phyloP scores from a whole-genome alignment of 23 tunicate genomes.

The Ciona savignyi region DNA sequence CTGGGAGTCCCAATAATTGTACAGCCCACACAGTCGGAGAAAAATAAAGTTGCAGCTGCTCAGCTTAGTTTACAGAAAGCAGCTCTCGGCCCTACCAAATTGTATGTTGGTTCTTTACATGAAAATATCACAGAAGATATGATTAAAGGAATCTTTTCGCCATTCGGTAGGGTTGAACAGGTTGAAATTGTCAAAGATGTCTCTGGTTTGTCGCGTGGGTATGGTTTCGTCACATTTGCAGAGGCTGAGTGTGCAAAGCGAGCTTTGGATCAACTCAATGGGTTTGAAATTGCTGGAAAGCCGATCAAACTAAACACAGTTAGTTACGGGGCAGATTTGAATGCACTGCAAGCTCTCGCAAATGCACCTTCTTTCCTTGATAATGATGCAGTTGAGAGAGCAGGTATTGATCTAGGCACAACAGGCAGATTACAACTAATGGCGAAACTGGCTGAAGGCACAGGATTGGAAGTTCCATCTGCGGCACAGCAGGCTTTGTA shows the following conservation, averaged over 20 bases:
- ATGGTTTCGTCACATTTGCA: slow-evolving; percentile 81
- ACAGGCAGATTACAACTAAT: slow-evolving; percentile 87
- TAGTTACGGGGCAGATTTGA: slow-evolving; percentile 27
- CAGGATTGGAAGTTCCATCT: slow-evolving; percentile 77
- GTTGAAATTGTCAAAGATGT: slow-evolving; percentile 89
- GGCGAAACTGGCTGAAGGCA: slow-evolving; percentile 95
- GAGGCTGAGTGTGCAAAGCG: slow-evolving; percentile 81
- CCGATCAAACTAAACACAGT: slow-evolving; percentile 67
- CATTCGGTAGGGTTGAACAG: slow-evolving; percentile 86
- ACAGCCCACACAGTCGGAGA: slow-evolving; percentile 94
- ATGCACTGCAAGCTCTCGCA: slow-evolving; percentile 36
- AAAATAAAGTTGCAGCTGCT: slow-evolving; percentile 80
- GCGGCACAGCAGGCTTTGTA: slow-evolving; percentile 75
- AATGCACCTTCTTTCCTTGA: slow-evolving; percentile 82
- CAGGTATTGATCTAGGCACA: slow-evolving; percentile 89
- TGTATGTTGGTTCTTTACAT: slow-evolving; percentile 75
- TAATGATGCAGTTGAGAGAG: slow-evolving; percentile 85
- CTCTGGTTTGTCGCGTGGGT: slow-evolving; percentile 66
- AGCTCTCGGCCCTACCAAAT: slow-evolving; percentile 64
- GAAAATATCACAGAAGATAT: slow-evolving; percentile 95
- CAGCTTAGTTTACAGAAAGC: slow-evolving; percentile 66
- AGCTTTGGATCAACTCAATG: slow-evolving; percentile 81
- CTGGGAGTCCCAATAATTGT: slow-evolving; percentile 91
- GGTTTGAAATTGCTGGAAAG: slow-evolving; percentile 95
- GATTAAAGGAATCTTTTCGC: slow-evolving; percentile 85